phyloP scores from a whole-genome alignment of 2,888 invertebrate species.

The Trypoxylon attenuatum region DNA sequence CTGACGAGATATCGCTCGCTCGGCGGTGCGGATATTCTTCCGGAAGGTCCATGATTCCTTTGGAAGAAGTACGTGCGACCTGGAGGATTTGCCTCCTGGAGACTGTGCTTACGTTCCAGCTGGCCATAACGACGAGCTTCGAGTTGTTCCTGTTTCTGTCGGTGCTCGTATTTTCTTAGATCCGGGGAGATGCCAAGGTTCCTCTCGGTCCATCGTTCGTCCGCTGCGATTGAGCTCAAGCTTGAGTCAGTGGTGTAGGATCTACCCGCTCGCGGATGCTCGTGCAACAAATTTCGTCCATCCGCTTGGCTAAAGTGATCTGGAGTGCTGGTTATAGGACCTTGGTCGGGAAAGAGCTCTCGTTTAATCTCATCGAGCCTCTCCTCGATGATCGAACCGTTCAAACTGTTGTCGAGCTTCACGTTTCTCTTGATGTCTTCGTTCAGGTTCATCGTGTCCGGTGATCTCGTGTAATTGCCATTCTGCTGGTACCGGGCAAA shows the following conservation, averaged over 20 bases:
- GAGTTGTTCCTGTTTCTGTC: constrained; percentile 45
- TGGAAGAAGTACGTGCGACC: constrained; percentile 47
- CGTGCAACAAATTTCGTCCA: constrained; percentile 40
- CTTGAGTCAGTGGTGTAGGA: constrained; percentile 60
- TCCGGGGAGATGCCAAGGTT: constrained; percentile 43
- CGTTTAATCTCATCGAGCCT: constrained; percentile 68
- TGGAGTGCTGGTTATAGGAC: constrained; percentile 65
- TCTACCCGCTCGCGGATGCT: constrained; percentile 42
- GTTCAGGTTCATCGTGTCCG: constrained; percentile 70
- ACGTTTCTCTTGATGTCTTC: constrained; percentile 70
- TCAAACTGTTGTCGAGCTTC: constrained; percentile 65
- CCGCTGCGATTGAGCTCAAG: constrained; percentile 61
- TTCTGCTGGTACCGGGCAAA: constrained; percentile 68
- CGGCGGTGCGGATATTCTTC: constrained; percentile 69
- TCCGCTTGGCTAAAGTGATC: constrained; percentile 63
- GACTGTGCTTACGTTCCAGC: constrained; percentile 67
- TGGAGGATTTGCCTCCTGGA: constrained; percentile 62
- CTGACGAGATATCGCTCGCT: constrained; percentile 63
- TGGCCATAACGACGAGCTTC: constrained; percentile 40
- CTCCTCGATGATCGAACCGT: constrained; percentile 67
- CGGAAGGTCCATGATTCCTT: constrained; percentile 66
- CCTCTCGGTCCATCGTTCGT: constrained; percentile 65
- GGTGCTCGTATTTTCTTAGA: constrained; percentile 59
- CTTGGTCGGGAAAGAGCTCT: constrained; percentile 65
- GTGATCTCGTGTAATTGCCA: constrained; percentile 68